These are phyloP conservation scores for Saccostrea cuccullata DNA, from an alignment of 1,140 invertebrate species.

Conservation along the genomic window DNA sequence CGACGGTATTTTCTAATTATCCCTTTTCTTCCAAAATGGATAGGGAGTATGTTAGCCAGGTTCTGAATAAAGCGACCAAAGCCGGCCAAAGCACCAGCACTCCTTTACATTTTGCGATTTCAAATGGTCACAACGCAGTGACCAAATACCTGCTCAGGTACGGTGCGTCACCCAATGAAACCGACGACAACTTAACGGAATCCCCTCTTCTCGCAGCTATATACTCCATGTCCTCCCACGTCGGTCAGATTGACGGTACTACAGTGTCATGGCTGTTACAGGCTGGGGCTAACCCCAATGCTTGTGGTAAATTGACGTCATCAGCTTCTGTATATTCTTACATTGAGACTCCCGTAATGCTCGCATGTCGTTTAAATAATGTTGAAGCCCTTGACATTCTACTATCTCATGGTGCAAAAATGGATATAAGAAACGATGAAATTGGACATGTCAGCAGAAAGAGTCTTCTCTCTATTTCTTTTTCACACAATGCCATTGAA, in stretches of 20 bases:
- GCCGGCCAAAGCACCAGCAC: constrained; percentile 43
- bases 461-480: constrained; percentile 37
- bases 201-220: constrained; percentile 33
- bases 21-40: constrained; percentile 2
- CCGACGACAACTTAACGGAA: neutral
- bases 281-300: constrained; percentile 25
- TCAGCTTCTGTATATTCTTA: neutral
- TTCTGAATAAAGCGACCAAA: constrained; percentile 1
- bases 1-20: neutral
- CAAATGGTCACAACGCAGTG: constrained; percentile 10
- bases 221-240: neutral
- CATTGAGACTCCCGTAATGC: constrained; percentile 37
- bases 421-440: constrained; percentile 21
- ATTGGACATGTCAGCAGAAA: neutral
- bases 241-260: neutral
- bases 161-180: constrained; percentile 51
- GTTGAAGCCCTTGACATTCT: constrained; percentile 40
- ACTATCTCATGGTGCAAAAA: constrained; percentile 39
- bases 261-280: constrained; percentile 42
- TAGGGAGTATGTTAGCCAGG: neutral
- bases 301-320: neutral
- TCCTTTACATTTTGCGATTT: constrained; percentile 42
- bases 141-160: constrained; percentile 45
- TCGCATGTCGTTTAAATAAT: constrained; percentile 44
- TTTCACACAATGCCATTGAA: constrained; percentile 41